phyloP scores from a whole-genome alignment of 2,797 vertebrate genomes.

The Lithobates pipiens region DNA sequence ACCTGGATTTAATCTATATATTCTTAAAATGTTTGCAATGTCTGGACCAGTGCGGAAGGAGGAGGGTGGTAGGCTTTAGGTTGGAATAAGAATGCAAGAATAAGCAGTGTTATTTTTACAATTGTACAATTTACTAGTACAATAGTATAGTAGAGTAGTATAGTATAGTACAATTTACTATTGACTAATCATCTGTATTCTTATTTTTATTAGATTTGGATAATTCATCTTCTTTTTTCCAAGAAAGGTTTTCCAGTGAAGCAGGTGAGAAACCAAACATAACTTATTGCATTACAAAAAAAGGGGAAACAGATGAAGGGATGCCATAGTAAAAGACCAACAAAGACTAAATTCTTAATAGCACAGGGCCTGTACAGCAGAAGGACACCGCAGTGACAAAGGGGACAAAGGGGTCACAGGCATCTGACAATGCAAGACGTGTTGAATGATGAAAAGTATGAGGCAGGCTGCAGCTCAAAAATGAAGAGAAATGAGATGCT shows the following conservation, averaged over 20 bases:
- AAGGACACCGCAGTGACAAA: not conserved
- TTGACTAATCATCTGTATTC: not conserved
- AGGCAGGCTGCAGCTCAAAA: too few relatives aligned
- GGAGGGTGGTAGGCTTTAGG: too few relatives aligned
- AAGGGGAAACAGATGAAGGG: not conserved
- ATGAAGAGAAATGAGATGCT: too few relatives aligned
- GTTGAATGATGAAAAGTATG: not conserved
- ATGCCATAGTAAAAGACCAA: not conserved
- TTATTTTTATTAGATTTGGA: constrained; percentile 21
- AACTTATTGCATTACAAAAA: not conserved
- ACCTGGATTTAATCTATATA: too few relatives aligned
- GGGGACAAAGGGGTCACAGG: not conserved
- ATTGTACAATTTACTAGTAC: too few relatives aligned
- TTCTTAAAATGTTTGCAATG: too few relatives aligned
- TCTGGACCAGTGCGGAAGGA: too few relatives aligned
- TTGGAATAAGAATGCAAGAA: too few relatives aligned
- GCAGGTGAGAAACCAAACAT: constrained; percentile 1
- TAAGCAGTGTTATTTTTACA: too few relatives aligned
- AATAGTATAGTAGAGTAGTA: too few relatives aligned
- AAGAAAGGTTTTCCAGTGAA: constrained; percentile 1
- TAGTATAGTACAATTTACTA: not conserved
- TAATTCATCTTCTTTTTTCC: not conserved
- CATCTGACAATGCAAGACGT: not conserved
- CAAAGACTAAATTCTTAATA: too few relatives aligned
- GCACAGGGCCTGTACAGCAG: not conserved